phyloP scores from a whole-genome alignment of 2,888 invertebrate species.

The Colletes collaris region DNA sequence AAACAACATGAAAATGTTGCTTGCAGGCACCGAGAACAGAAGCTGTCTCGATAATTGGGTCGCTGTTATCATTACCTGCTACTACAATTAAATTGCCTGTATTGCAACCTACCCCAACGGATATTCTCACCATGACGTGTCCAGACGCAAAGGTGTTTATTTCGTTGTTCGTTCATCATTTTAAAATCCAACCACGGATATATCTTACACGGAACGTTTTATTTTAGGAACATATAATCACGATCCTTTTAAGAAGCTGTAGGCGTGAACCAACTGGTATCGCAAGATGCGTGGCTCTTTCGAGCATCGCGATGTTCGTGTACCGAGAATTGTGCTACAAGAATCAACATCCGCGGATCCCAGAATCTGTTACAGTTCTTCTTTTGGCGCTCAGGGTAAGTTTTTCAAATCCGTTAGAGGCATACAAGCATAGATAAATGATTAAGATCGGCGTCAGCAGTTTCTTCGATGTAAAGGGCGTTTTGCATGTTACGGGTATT shows the following conservation, averaged over 20 bases:
- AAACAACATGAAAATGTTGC: slow-evolving; percentile 62
- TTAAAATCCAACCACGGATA: not conserved
- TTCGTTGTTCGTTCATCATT: not conserved
- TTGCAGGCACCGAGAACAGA: slow-evolving; percentile 92
- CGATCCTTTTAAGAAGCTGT: slow-evolving; percentile 93
- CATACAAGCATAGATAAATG: not conserved
- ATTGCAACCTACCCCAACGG: slow-evolving; percentile 87
- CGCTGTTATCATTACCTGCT: slow-evolving; percentile 92
- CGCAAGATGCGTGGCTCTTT: slow-evolving; percentile 94
- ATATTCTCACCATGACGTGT: slow-evolving; percentile 85
- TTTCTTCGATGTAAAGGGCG: not conserved
- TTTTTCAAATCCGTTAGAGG: slow-evolving; percentile 12
- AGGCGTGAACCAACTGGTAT: slow-evolving; percentile 94
- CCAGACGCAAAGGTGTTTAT: slow-evolving; percentile 89
- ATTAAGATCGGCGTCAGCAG: not conserved
- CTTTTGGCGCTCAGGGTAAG: slow-evolving; percentile 88
- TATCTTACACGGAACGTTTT: slow-evolving; percentile 15
- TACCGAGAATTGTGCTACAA: slow-evolving; percentile 87
- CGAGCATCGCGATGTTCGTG: slow-evolving; percentile 91
- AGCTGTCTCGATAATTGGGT: slow-evolving; percentile 94
- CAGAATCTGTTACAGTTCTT: slow-evolving; percentile 88
- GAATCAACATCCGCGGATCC: slow-evolving; percentile 86
- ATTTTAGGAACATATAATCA: slow-evolving; percentile 92
- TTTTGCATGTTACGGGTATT: slow-evolving; percentile 26
- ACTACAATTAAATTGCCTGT: slow-evolving; percentile 88